Conservation (phyloP, 2,888 invertebrate species). For the Campoplex capitator region DNA sequence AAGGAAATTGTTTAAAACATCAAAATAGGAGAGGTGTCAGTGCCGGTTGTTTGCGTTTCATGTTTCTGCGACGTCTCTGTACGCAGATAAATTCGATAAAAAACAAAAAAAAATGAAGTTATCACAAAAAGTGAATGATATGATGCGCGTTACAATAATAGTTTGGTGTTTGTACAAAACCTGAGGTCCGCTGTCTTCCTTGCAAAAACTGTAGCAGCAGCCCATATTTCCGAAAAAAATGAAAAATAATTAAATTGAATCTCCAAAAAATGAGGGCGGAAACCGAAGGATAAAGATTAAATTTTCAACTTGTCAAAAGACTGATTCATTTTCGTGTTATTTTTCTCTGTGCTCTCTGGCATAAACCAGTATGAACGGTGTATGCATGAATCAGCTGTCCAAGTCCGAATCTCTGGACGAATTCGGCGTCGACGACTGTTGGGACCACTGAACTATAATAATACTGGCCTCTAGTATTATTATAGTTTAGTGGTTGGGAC, state of each 20-base stretch:
- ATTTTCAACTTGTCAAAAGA: constrained; percentile 37
- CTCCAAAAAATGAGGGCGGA: background rate
- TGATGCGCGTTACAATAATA: constrained; percentile 5
- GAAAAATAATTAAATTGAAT: background rate
- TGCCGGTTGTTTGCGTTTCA: background rate
- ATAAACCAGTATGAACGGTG: constrained; percentile 38
- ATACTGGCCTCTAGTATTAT: no score
- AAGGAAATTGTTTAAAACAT: background rate
- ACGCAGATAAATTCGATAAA: background rate
- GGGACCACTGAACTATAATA: no score
- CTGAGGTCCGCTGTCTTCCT: constrained; percentile 89
- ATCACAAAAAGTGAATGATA: background rate
- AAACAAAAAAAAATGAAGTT: background rate
- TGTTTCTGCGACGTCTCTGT: background rate
- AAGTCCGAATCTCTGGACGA: constrained; percentile 45
- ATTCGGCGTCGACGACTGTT: constrained; percentile 60
- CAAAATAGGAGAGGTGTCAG: background rate
- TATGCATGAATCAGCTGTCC: constrained; percentile 73
- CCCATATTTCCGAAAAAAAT: constrained; percentile 74
- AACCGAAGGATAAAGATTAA: constrained; percentile 23
- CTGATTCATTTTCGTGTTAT: constrained; percentile 67
- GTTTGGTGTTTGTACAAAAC: constrained; percentile 83
- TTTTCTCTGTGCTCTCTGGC: constrained; percentile 43
- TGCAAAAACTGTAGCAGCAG: constrained; percentile 89
- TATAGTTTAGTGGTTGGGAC: no score